Percentiles rank a stretch among this genome's conserved stretches.
Conservation (phyloP, 37 sponge, comb jelly and placozoan genomes). For the Halichondria panicea region DNA sequence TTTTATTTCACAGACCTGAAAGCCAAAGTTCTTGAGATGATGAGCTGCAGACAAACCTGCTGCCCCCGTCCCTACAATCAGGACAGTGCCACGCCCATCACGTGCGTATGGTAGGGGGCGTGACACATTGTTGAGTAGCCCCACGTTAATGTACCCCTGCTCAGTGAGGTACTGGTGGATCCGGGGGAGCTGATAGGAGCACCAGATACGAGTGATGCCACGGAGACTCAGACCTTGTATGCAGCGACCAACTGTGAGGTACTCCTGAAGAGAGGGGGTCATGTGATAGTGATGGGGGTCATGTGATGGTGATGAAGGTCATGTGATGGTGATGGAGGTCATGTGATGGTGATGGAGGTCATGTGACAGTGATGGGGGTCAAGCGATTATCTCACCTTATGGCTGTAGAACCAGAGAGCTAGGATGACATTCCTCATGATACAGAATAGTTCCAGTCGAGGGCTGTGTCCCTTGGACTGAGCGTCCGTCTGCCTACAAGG, state of each 20-base stretch:
- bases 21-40: slow-evolving; percentile 79
- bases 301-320: neutral
- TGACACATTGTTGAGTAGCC: slow-evolving; percentile 40
- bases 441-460: slow-evolving; percentile 65
- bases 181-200: slow-evolving; percentile 25
- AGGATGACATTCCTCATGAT: slow-evolving; percentile 82
- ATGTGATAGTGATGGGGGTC: neutral
- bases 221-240: slow-evolving; percentile 31
- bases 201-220: slow-evolving; percentile 70
- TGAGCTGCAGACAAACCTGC: slow-evolving; percentile 79
- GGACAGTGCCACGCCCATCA: slow-evolving; percentile 6
- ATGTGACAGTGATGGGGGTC: neutral
- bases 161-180: slow-evolving; percentile 73
- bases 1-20: slow-evolving; percentile 27
- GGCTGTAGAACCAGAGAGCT: slow-evolving; percentile 81
- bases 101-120: slow-evolving; percentile 44
- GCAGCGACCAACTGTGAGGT: slow-evolving; percentile 54
- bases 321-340: neutral
- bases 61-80: slow-evolving; percentile 78
- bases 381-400: slow-evolving; percentile 36
- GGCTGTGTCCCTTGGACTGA: slow-evolving; percentile 18
- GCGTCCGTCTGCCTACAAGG: slow-evolving; percentile 4
- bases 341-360: neutral
- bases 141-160: slow-evolving; percentile 77
- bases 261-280: slow-evolving; percentile 34